These are phyloP conservation scores for Drosophila oshimai DNA, from an alignment of 1,140 invertebrate genomes.

Conservation along the genomic window DNA sequence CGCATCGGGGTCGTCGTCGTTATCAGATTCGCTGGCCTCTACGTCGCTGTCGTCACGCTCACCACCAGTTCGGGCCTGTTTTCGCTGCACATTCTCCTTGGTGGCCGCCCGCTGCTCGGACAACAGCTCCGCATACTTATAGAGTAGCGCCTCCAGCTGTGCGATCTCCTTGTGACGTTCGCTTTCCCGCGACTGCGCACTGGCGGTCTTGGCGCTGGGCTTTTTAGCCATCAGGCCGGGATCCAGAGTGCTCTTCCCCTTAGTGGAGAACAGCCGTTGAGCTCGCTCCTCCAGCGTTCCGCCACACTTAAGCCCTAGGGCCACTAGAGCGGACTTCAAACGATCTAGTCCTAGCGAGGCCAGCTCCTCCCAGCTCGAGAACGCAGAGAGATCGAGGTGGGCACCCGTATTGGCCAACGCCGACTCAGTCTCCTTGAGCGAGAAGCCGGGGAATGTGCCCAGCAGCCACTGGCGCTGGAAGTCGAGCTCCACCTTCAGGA, in stretches of 20 bases:
- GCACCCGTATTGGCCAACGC: constrained; percentile 96
- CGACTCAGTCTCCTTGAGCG: constrained; percentile 95
- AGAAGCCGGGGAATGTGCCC: constrained; percentile 97
- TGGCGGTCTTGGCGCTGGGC: constrained; percentile 86
- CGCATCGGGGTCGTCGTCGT: constrained; percentile 93
- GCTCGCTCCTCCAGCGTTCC: constrained; percentile 98
- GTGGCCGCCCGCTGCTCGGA: constrained; percentile 94
- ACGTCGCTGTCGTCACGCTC: constrained; percentile 96
- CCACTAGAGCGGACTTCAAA: constrained; percentile 98
- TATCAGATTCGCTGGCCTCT: constrained; percentile 94
- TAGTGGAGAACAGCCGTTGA: constrained; percentile 96
- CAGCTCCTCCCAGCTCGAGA: constrained; percentile 98
- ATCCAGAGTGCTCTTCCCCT: constrained; percentile 96
- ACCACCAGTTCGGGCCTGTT: constrained; percentile 97
- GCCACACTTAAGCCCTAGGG: constrained; percentile 98
- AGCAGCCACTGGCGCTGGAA: constrained; percentile 95
- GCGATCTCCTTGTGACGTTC: constrained; percentile 93
- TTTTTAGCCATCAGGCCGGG: constrained; percentile 95
- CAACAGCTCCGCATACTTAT: constrained; percentile 92
- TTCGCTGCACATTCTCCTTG: constrained; percentile 98
- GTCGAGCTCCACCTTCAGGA: constrained; percentile 90
- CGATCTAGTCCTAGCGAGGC: constrained; percentile 98
- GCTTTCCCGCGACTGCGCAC: constrained; percentile 86
- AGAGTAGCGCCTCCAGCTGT: constrained; percentile 93
- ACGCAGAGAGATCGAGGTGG: constrained; percentile 97